Base-by-base conservation (phyloP, 2,888 invertebrate species). In the Pachydiplax longipennis region DNA sequence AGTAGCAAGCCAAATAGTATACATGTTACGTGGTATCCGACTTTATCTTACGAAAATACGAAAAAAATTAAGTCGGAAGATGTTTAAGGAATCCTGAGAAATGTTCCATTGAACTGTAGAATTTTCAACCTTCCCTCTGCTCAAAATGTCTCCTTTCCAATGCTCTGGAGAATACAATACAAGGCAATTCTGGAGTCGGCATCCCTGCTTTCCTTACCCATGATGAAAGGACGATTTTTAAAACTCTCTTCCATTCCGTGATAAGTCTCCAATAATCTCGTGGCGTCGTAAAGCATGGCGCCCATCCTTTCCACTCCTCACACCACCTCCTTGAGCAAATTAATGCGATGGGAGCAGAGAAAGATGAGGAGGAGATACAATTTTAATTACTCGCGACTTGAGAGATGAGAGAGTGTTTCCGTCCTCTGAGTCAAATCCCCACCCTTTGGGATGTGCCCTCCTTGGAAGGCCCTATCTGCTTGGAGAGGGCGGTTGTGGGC, bases 381-480 rank as follows among this genome's bases (percentile, higher is more conserved):
- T 81, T 81, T 81, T 81, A 81, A 81, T 81, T 81, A 81, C 81
- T 81, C 81, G 37, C n/a, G 81, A 37, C 81, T 40, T 81, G 81
- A 81, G 40, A 81, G 81, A 81, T 81, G 81, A 44, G 81, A 22
- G 37, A 22, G 73, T 31, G 31, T 37, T 37, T 37, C 37, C 37
- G 37, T 37, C 37, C 37, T 5, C 61, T 65, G 25, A n/a, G 25
- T 65, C 65, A 25, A 25, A 25, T 25, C 25, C 25, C n/a, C 25
- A 10, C 65, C 25, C 65, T 22, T 4, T 65, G n/a, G 25, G 25
- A 25, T 10, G 12, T 65, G 65, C 65, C 25, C 73, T 73, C 25
- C 73, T 73, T 25, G 73, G 73, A 73, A 73, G 73, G 31, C 25
- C 25, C 73, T 73, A 73, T 73, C 73, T 73, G 73, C 73, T n/a